phyloP scores from a whole-genome alignment of 2,888 invertebrate species.

The Athalia rosae region DNA sequence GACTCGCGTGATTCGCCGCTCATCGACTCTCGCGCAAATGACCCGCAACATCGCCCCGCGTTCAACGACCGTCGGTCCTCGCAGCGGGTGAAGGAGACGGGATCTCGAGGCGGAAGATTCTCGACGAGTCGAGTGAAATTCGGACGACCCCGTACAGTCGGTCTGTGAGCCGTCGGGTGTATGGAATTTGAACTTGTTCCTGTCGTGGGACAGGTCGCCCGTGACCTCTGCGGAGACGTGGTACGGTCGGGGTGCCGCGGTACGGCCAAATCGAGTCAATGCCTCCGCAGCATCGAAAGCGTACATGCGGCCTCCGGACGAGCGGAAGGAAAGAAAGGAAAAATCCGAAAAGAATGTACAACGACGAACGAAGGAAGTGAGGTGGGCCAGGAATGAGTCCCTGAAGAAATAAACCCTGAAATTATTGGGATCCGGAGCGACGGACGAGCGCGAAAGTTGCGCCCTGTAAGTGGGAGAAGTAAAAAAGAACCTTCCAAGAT shows the following conservation, averaged over 20 bases:
- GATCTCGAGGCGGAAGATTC: constrained; percentile 3
- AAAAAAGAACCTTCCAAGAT: constrained; percentile 34
- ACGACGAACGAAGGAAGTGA: not conserved
- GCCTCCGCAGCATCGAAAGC: too few relatives aligned
- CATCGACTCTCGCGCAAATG: too few relatives aligned
- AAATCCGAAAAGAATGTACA: not conserved
- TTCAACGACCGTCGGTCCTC: too few relatives aligned
- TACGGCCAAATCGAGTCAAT: constrained; percentile 27
- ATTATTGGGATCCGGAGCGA: constrained; percentile 35
- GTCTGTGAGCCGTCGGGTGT: constrained; percentile 10
- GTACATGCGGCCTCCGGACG: not conserved
- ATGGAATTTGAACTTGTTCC: constrained; percentile 32
- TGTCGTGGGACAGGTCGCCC: constrained; percentile 17
- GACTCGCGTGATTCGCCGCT: too few relatives aligned
- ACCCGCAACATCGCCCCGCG: too few relatives aligned
- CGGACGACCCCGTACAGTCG: constrained; percentile 18
- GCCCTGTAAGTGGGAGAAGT: not conserved
- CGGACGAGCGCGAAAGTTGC: constrained; percentile 4
- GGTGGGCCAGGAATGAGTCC: constrained; percentile 10
- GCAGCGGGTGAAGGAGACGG: not conserved
- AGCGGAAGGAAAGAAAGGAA: not conserved
- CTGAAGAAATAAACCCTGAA: constrained; percentile 40
- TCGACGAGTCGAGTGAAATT: constrained; percentile 7
- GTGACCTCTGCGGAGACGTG: constrained; percentile 17
- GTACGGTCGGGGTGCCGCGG: not conserved